These are phyloP conservation scores for Sebastes hubbsi DNA, from an alignment of 2,797 vertebrate genomes.

Conservation along the genomic window DNA sequence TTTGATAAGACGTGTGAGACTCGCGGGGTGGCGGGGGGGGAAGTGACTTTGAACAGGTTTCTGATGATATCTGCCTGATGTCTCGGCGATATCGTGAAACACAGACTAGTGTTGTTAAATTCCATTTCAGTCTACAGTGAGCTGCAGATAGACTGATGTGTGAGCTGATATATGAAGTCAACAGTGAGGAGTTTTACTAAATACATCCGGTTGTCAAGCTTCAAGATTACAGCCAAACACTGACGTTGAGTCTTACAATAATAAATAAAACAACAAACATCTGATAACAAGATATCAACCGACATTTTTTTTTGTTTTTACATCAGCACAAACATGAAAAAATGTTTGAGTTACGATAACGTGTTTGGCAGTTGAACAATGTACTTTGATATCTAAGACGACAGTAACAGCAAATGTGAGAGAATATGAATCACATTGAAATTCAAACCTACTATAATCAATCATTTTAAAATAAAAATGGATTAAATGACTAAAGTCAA, in stretches of 20 bases:
- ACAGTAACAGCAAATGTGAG: too few relatives aligned
- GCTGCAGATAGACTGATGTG: neutral
- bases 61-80: constrained; percentile 12
- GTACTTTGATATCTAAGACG: too few relatives aligned
- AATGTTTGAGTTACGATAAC: neutral
- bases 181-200: neutral
- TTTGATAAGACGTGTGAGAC: constrained; percentile 27
- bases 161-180: neutral
- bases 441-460: too few relatives aligned
- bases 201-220: neutral
- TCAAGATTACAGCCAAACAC: neutral
- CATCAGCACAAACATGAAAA: neutral
- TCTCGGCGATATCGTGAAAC: neutral
- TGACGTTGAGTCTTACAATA: too few relatives aligned
- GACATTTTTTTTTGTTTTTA: neutral
- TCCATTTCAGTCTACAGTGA: neutral
- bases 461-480: too few relatives aligned
- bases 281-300: neutral
- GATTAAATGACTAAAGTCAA: too few relatives aligned
- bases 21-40: neutral
- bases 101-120: neutral
- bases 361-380: too few relatives aligned
- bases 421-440: too few relatives aligned
- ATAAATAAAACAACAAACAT: neutral
- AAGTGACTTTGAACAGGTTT: neutral